These are phyloP conservation scores for Gobio occitaniae DNA, from an alignment of 2,797 vertebrate species.

Conservation along the genomic window DNA sequence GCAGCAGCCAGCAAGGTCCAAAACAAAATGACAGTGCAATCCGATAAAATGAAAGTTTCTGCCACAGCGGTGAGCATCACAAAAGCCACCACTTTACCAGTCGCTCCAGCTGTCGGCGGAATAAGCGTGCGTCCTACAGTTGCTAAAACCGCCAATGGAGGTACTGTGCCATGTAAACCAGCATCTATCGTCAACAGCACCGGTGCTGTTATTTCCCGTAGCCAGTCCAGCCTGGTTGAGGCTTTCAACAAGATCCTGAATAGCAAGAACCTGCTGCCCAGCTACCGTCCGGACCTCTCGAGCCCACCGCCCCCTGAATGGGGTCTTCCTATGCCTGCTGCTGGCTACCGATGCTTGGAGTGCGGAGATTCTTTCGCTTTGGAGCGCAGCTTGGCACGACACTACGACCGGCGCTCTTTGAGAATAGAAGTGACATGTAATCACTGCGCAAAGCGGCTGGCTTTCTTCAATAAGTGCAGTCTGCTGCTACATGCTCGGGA, in stretches of 20 bases:
- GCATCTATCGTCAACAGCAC: constrained; percentile 82
- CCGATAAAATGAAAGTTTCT: constrained; percentile 82
- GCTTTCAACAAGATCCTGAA: constrained; percentile 98
- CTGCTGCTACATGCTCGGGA: constrained; percentile 93
- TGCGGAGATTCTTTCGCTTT: constrained; percentile 93
- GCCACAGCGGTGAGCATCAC: constrained; percentile 83
- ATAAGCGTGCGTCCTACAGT: constrained; percentile 76
- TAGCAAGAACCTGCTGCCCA: constrained; percentile 93
- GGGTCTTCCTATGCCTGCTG: constrained; percentile 67
- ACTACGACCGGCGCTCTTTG: constrained; percentile 94
- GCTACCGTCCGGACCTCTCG: constrained; percentile 90
- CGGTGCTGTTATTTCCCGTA: constrained; percentile 90
- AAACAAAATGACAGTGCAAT: constrained; percentile 83
- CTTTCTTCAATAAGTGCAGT: constrained; percentile 99
- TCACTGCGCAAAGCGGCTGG: constrained; percentile 92
- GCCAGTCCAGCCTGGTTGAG: constrained; percentile 94
- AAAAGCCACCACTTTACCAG: constrained; percentile 83
- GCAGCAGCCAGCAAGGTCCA: constrained; percentile 95
- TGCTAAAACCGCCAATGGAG: constrained; percentile 86
- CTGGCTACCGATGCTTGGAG: constrained; percentile 93
- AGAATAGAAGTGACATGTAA: constrained; percentile 98
- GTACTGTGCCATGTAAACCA: constrained; percentile 76
- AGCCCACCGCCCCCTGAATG: constrained; percentile 75
- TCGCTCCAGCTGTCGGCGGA: constrained; percentile 73
- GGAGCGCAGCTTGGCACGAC: constrained; percentile 90